These are phyloP conservation scores for Drosophila athabasca DNA, from an alignment of 1,140 invertebrate genomes.

Conservation along the genomic window DNA sequence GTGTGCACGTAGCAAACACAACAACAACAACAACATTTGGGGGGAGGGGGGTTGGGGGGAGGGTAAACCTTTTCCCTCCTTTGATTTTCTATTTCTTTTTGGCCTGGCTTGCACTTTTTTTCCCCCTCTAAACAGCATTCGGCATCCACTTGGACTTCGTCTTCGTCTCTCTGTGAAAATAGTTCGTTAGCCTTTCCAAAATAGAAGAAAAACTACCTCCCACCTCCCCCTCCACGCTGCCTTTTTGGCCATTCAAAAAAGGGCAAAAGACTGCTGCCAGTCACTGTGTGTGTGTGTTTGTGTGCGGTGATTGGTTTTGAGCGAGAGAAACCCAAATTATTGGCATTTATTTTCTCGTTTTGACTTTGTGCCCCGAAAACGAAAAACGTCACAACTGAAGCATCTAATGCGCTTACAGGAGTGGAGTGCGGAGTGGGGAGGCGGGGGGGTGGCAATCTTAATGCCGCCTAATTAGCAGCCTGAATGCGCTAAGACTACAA, in stretches of 20 bases:
- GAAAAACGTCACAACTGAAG: constrained; percentile 64
- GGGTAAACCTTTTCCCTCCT: constrained; percentile 59
- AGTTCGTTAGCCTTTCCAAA: constrained; percentile 79
- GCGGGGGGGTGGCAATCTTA: constrained; percentile 37
- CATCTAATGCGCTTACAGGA: constrained; percentile 72
- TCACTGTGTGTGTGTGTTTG: constrained; percentile 11
- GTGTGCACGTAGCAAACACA: constrained; percentile 80
- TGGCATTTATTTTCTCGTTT: constrained; percentile 81
- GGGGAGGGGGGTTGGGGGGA: not conserved
- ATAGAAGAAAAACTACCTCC: constrained; percentile 58
- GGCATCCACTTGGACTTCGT: constrained; percentile 45
- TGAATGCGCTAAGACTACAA: constrained; percentile 81
- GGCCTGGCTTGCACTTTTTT: constrained; percentile 74
- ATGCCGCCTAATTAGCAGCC: constrained; percentile 78
- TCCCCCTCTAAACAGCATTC: constrained; percentile 41
- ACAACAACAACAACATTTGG: constrained; percentile 42
- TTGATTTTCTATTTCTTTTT: constrained; percentile 66
- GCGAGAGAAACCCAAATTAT: constrained; percentile 73
- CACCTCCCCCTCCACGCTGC: not conserved
- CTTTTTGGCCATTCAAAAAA: constrained; percentile 43
- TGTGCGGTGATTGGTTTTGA: constrained; percentile 78
- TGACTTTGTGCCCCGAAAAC: constrained; percentile 50
- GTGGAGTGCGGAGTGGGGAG: not conserved
- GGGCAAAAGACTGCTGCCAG: constrained; percentile 35
- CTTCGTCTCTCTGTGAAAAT: constrained; percentile 69